Evolutionary conservation across 2,888 invertebrate genomes (phyloP), one percentile per base, ranked within the genome.

Genomic region (Anarsia innoxiella): DNA sequence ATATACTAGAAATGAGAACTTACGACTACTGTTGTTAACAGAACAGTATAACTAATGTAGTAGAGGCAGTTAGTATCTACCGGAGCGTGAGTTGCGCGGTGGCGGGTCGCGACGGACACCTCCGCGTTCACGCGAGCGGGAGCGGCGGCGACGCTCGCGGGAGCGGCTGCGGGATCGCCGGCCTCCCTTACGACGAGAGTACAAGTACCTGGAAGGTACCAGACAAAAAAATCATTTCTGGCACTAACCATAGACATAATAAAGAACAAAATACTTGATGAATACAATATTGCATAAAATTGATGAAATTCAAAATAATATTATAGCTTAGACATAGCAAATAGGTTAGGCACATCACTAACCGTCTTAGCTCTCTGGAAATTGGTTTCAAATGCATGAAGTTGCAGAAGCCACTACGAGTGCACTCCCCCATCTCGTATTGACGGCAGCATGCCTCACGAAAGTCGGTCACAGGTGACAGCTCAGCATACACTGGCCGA

Each of bases 321-420:
- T 8, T 23, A 8, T 23, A 8, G n/a, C n/a, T n/a, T n/a, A n/a
- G n/a, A n/a, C n/a, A n/a, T n/a, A n/a, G n/a, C n/a, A n/a, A n/a
- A n/a, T n/a, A n/a, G n/a, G n/a, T n/a, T n/a, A n/a, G n/a, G n/a
- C n/a, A n/a, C n/a, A n/a, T n/a, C 2, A 26, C 45, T 49, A 88
- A 95, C 82, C 97, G 90, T 47, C 97, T 88, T 39, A 99, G 80
- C 69, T 98, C 97, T 45, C 97, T 88, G 0, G 98, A 98, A 57
- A 99, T 99, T 8, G 99, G 99, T 68, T 99, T 99, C 71, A 99
- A 87, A 70, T 99, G 99, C 99, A 99, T 99, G 83, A 99, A 99
- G 86, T 99, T 99, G 78, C 99, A 99, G 83, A 99, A 99, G 23
- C 99, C 99, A 56, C 97, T 97, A 39, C 99, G 89, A 0, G 97